Percentiles rank a stretch among this genome's conserved stretches.
These are phyloP conservation scores for Rhinolophus sinicus DNA, from an alignment of 2,113 vertebrate genomes.

Conservation along the genomic window DNA sequence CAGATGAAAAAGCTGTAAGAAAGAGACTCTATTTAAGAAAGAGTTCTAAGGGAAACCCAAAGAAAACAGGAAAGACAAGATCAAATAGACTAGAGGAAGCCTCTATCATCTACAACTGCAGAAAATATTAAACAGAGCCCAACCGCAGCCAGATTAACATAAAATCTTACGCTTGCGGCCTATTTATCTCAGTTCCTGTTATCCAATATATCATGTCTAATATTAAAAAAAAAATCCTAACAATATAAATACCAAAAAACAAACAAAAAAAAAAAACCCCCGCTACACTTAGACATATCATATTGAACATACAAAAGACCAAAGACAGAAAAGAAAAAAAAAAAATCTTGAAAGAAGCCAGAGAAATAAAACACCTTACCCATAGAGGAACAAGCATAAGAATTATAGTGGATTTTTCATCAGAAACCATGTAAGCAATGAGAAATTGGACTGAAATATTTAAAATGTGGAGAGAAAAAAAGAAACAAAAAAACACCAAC, in stretches of 20 bases:
- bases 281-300: background rate
- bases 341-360: background rate
- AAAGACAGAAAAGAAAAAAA: background rate
- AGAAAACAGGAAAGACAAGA: background rate
- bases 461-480: background rate
- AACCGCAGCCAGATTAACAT: background rate
- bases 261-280: too few relatives aligned
- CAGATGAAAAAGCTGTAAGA: background rate
- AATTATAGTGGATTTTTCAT: background rate
- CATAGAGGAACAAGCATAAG: background rate
- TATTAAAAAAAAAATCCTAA: background rate
- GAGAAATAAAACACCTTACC: background rate
- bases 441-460: background rate
- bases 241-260: background rate
- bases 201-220: background rate
- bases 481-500: background rate
- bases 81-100: background rate
- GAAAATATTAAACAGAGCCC: background rate
- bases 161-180: background rate
- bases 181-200: background rate
- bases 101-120: background rate
- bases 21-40: background rate
- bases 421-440: background rate
- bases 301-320: background rate
- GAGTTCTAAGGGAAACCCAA: background rate